These are phyloP conservation scores for Burhinus oedicnemus DNA, from an alignment of 2,113 vertebrate genomes.

Conservation along the genomic window DNA sequence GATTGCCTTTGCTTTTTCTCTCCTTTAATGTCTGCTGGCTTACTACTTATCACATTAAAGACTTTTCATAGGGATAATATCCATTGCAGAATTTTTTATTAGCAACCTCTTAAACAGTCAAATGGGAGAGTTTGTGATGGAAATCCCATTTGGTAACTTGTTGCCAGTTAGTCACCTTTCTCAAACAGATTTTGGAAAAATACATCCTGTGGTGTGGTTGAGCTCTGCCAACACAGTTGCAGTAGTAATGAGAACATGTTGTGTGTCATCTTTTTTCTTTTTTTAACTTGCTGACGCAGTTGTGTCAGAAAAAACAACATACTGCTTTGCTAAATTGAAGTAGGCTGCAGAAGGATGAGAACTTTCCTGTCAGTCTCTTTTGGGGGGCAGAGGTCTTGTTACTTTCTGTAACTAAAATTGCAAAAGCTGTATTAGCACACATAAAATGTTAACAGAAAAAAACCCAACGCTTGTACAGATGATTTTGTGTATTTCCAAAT, in stretches of 20 bases:
- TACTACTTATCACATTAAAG: not conserved
- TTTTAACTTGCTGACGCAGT: not conserved
- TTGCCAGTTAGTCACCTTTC: not conserved
- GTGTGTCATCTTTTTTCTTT: not conserved
- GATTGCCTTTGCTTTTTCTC: not conserved
- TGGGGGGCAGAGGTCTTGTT: rapidly evolving
- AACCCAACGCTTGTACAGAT: not conserved
- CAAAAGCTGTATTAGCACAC: not conserved
- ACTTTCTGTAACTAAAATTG: not conserved
- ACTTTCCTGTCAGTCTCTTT: not conserved
- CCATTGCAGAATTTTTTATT: not conserved
- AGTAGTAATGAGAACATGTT: not conserved
- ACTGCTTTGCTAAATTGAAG: not conserved
- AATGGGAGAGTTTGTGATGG: not conserved
- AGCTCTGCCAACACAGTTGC: not conserved
- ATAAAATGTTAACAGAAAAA: not conserved
- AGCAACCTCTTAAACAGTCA: not conserved
- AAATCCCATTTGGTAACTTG: not conserved
- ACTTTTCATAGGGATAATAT: not conserved
- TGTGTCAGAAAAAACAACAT: not conserved
- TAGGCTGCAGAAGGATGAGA: not conserved
- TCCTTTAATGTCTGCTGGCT: not conserved
- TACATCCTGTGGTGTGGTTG: not conserved
- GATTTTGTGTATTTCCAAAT: not conserved
- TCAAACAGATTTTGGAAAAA: not conserved